A percentile compares a stretch with the other conserved stretches of the same genome.
Evolutionary conservation across 1,140 invertebrate species (phyloP).

Genomic region (Scaptomyza pallida): DNA sequence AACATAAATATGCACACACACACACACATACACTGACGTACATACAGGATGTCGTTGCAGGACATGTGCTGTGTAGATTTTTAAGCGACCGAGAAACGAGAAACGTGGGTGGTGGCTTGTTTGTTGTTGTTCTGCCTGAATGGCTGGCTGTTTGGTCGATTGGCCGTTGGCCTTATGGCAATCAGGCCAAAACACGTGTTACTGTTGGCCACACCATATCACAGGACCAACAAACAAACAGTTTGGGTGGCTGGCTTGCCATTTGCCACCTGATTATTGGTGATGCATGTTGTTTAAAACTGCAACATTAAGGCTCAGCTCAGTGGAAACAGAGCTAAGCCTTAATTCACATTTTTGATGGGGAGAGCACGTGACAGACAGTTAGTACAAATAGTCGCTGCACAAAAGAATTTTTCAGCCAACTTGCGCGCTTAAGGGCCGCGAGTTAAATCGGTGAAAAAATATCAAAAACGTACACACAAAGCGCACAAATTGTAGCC

Average conservation of each 20-base stretch:
- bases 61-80: constrained; percentile 38
- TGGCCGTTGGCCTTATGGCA: constrained; percentile 62
- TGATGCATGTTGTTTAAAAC: constrained; percentile 62
- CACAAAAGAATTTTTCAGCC: constrained; percentile 37
- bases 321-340: constrained; percentile 19
- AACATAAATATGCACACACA: constrained; percentile 51
- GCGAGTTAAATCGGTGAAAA: constrained; percentile 50
- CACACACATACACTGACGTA: background rate
- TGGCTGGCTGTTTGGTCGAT: background rate
- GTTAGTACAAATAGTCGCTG: constrained; percentile 27
- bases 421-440: constrained; percentile 56
- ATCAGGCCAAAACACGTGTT: constrained; percentile 52
- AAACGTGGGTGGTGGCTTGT: constrained; percentile 9
- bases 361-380: constrained; percentile 27
- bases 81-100: constrained; percentile 35
- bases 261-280: constrained; percentile 55
- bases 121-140: constrained; percentile 8
- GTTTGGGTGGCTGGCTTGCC: constrained; percentile 30
- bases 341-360: background rate
- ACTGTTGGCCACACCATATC: constrained; percentile 41
- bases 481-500: constrained; percentile 17
- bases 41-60: constrained; percentile 14
- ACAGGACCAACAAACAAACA: constrained; percentile 34
- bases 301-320: constrained; percentile 50
- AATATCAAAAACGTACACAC: constrained; percentile 16